Evolutionary conservation across 2,113 vertebrate species (phyloP).

Genomic region (Rhea pennata): DNA sequence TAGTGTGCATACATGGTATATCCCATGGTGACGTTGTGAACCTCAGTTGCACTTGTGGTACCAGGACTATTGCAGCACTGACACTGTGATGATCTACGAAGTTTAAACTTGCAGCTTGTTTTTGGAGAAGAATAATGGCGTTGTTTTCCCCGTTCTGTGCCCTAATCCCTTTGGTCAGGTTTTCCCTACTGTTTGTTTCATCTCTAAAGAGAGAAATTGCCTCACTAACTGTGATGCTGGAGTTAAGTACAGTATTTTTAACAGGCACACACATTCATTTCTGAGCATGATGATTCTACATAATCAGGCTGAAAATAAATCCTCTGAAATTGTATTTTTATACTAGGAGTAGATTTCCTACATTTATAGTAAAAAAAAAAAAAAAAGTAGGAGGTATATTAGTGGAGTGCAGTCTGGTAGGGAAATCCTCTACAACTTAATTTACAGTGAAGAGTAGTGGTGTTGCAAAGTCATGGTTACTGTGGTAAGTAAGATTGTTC

Average conservation of each 20-base stretch:
- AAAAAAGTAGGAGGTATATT: background rate
- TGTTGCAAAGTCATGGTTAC: background rate
- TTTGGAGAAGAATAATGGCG: too few relatives aligned
- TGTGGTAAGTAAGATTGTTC: too few relatives aligned
- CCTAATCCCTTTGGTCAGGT: background rate
- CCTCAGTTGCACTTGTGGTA: too few relatives aligned
- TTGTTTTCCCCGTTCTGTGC: too few relatives aligned
- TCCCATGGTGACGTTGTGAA: too few relatives aligned
- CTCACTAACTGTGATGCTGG: background rate
- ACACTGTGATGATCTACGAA: too few relatives aligned
- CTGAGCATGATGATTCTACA: background rate
- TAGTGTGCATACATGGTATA: too few relatives aligned
- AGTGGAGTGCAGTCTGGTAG: background rate
- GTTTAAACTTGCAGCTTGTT: too few relatives aligned
- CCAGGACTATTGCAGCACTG: too few relatives aligned
- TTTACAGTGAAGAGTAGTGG: background rate
- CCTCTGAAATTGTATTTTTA: too few relatives aligned
- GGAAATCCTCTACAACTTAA: background rate
- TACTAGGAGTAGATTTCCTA: background rate
- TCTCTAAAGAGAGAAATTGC: background rate
- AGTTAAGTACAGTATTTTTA: background rate
- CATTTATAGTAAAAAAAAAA: accelerated
- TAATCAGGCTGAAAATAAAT: background rate
- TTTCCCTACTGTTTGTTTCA: background rate
- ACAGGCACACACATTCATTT: background rate